Conservation (phyloP, 1,140 invertebrate genomes). For the Neuroterus valhalla region DNA sequence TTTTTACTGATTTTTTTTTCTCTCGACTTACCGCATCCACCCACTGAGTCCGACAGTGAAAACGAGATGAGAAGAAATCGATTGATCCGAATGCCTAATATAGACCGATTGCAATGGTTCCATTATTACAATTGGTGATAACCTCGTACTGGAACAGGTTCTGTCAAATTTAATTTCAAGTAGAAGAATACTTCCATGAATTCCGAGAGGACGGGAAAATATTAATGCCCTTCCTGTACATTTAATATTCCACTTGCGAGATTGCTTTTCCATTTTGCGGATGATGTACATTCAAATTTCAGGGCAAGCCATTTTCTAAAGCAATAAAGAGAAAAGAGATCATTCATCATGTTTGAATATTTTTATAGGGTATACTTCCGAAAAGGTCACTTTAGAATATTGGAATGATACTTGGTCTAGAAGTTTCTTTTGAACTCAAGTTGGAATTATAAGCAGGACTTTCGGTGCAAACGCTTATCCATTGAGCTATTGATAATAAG, state of each 20-base stretch:
- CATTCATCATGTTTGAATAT: not conserved
- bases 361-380: too few species aligned
- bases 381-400: too few species aligned
- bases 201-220: not conserved
- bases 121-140: constrained; percentile 29
- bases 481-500: too few species aligned
- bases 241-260: constrained; percentile 32
- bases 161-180: constrained; percentile 28
- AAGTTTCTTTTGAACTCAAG: too few species aligned
- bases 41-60: constrained; percentile 4
- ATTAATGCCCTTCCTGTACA: constrained; percentile 32
- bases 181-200: constrained; percentile 30
- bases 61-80: constrained; percentile 29
- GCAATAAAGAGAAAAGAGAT: too few species aligned
- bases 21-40: not conserved
- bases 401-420: too few species aligned
- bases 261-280: constrained; percentile 22
- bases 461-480: too few species aligned
- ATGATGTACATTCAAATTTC: constrained; percentile 15
- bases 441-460: too few species aligned
- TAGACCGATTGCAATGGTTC: constrained; percentile 10
- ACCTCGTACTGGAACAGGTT: constrained; percentile 30
- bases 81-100: constrained; percentile 13
- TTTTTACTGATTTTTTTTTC: constrained; percentile 56
- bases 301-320: not conserved